These are phyloP conservation scores for Entomobrya multifasciata DNA, from an alignment of 2,888 invertebrate genomes.

Conservation along the genomic window DNA sequence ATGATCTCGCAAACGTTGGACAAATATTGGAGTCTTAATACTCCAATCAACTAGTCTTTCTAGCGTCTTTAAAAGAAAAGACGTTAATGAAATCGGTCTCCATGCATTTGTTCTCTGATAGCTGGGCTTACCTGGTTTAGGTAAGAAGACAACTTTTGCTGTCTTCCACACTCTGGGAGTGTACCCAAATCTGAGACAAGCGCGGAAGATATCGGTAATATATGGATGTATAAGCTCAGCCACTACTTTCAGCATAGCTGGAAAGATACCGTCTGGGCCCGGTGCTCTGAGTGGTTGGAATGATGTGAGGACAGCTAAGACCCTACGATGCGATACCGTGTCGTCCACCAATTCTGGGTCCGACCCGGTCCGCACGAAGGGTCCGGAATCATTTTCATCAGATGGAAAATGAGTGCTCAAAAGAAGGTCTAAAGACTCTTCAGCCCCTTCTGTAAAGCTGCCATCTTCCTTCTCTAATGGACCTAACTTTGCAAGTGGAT, in stretches of 20 bases:
- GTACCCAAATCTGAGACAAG: neutral
- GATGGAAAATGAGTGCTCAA: constrained; percentile 56
- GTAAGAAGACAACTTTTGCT: constrained; percentile 57
- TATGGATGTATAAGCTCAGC: too few relatives aligned
- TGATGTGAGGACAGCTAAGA: constrained; percentile 32
- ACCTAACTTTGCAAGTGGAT: too few relatives aligned
- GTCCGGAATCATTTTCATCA: neutral
- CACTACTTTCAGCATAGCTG: constrained; percentile 60
- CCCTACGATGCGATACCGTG: constrained; percentile 20
- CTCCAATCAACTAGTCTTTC: constrained; percentile 62
- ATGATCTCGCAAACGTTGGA: neutral
- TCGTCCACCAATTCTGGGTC: neutral
- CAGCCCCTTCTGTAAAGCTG: too few relatives aligned
- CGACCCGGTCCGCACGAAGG: too few relatives aligned
- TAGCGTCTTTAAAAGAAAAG: constrained; percentile 66
- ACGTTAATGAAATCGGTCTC: constrained; percentile 69
- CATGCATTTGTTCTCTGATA: constrained; percentile 54
- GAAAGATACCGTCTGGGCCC: constrained; percentile 64
- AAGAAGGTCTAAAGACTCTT: too few relatives aligned
- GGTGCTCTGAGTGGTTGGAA: constrained; percentile 59
- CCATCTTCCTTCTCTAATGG: too few relatives aligned
- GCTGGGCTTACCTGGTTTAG: constrained; percentile 68
- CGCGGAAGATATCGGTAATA: too few relatives aligned
- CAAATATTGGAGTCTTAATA: constrained; percentile 33
- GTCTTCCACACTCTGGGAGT: neutral